Conservation (phyloP, 2,888 invertebrate species). For the Cantharis rustica region DNA sequence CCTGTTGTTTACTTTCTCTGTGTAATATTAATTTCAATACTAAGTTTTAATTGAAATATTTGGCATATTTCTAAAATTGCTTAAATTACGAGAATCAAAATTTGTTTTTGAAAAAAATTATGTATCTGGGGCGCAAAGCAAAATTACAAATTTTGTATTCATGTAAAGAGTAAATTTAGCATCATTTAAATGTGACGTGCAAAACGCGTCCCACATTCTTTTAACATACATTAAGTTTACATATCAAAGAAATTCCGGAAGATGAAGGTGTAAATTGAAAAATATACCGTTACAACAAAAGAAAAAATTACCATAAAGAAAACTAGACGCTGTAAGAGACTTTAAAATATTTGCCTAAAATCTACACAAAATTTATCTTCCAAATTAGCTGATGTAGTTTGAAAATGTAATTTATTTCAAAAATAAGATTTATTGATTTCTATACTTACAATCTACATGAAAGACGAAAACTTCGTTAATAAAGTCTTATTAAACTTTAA, state of each 20-base stretch:
- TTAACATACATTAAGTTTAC: constrained; percentile 15
- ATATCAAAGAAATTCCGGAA: constrained; percentile 29
- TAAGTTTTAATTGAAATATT: background rate
- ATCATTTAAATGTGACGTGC: constrained; percentile 14
- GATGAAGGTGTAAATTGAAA: background rate
- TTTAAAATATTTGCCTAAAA: background rate
- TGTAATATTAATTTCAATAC: background rate
- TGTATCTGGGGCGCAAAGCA: constrained; percentile 3
- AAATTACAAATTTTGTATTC: constrained; percentile 7
- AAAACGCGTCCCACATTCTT: constrained; percentile 14
- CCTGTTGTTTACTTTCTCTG: background rate
- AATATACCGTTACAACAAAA: background rate
- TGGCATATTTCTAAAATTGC: background rate
- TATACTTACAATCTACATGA: background rate
- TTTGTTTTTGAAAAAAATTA: constrained; percentile 7
- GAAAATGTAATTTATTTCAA: background rate
- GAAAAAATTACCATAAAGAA: background rate
- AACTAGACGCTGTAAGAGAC: background rate
- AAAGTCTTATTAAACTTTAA: background rate
- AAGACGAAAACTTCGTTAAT: background rate
- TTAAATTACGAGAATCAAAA: background rate
- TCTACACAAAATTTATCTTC: background rate
- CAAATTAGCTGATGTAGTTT: background rate
- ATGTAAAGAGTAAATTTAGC: constrained; percentile 4
- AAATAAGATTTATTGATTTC: background rate